phyloP scores from a whole-genome alignment of 2,888 invertebrate species.

The Tetanocera ferruginea region DNA sequence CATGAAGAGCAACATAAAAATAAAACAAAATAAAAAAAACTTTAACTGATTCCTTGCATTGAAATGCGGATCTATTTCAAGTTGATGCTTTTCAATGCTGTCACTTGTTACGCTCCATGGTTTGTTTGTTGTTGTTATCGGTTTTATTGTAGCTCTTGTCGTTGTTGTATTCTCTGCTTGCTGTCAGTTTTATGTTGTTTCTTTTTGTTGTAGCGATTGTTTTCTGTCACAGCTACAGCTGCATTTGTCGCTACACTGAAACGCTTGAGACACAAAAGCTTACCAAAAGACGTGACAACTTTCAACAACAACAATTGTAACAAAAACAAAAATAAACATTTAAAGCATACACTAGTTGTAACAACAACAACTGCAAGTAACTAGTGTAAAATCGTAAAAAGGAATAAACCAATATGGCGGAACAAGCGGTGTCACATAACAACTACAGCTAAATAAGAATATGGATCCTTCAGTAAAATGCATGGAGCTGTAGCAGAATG shows the following conservation, averaged over 20 bases:
- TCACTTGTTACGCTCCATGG: constrained; percentile 11
- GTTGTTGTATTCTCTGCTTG: background rate
- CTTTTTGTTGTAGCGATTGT: background rate
- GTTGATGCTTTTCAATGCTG: background rate
- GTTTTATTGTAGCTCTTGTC: constrained; percentile 8
- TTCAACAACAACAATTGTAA: background rate
- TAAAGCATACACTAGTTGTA: background rate
- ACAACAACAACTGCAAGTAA: background rate
- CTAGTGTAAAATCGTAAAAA: background rate
- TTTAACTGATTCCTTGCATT: background rate
- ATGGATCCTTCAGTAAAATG: background rate
- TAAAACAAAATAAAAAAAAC: background rate
- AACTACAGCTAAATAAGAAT: background rate
- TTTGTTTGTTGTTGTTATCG: constrained; percentile 33
- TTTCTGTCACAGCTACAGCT: background rate
- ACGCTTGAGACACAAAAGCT: background rate
- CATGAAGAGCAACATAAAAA: background rate
- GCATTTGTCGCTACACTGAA: background rate
- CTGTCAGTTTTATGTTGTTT: background rate
- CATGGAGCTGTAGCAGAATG: background rate
- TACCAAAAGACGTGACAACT: background rate
- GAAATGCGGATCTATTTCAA: background rate
- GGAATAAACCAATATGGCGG: background rate
- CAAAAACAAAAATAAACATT: background rate
- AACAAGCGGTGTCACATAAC: background rate